A percentile compares a stretch with the other conserved stretches of the same genome.
These are phyloP conservation scores for Phenacoccus solenopsis DNA, from an alignment of 1,140 invertebrate genomes.

Conservation along the genomic window DNA sequence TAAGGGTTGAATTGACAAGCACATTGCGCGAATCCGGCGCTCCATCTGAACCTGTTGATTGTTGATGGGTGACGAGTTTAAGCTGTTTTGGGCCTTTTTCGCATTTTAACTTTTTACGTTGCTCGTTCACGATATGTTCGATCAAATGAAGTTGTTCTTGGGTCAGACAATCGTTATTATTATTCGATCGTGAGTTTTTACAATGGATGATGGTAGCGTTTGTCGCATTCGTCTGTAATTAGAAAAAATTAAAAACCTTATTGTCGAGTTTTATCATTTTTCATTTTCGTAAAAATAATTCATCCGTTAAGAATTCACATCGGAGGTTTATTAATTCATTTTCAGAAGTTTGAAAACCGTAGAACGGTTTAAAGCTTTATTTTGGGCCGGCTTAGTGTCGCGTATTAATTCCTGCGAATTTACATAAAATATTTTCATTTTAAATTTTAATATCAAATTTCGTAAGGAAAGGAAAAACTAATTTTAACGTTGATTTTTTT, in stretches of 20 bases:
- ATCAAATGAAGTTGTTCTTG: neutral
- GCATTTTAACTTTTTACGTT: neutral
- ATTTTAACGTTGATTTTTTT: no score
- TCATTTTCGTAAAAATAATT: no score
- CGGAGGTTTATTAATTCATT: no score
- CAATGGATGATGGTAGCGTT: neutral
- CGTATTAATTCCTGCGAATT: no score
- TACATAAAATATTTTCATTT: no score
- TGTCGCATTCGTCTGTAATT: neutral
- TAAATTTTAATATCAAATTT: no score
- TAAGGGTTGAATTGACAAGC: neutral
- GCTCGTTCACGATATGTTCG: neutral
- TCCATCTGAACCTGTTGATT: neutral
- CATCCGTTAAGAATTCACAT: no score
- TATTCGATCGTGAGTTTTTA: neutral
- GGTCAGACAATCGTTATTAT: neutral
- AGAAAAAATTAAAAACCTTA: neutral
- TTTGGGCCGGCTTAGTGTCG: no score
- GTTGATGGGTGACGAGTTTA: neutral
- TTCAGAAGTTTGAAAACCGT: no score
- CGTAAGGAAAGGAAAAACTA: no score
- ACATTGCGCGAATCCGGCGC: neutral
- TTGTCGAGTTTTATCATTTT: no score
- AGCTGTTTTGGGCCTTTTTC: neutral
- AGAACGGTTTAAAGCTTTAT: no score